phyloP scores from a whole-genome alignment of 2,888 invertebrate genomes.

The Penaeus monodon region DNA sequence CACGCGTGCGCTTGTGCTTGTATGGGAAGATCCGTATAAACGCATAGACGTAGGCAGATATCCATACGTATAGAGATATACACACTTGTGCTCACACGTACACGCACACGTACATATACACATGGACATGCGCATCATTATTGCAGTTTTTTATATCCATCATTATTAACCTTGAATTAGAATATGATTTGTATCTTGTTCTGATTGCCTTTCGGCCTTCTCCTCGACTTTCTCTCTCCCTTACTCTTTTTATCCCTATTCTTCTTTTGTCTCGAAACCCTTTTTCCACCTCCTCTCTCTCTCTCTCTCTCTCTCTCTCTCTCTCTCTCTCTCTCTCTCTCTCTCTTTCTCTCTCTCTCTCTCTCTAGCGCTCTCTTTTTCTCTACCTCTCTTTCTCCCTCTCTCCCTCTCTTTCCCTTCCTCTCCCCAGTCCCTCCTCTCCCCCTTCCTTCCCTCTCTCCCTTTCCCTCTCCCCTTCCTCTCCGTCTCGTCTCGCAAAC shows the following conservation, averaged over 20 bases:
- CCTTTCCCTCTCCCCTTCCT: slow-evolving; percentile 41
- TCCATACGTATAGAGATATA: neutral
- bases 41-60: neutral
- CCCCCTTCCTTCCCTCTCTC: slow-evolving; percentile 37
- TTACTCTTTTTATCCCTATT: neutral
- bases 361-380: neutral
- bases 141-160: neutral
- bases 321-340: neutral
- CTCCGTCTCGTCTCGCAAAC: slow-evolving; percentile 30
- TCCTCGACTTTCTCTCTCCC: no score
- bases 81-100: neutral
- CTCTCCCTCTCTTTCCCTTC: neutral
- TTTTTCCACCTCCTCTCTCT: neutral
- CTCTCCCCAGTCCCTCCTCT: neutral
- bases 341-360: slow-evolving; percentile 10
- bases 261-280: no score
- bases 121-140: no score
- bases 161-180: neutral
- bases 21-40: neutral
- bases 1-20: neutral
- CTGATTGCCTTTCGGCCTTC: no score
- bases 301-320: neutral
- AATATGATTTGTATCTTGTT: no score
- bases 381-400: neutral
- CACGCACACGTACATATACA: no score